Percentiles rank a stretch among this genome's conserved stretches.
These are phyloP conservation scores for Apogon hyalosoma DNA, from an alignment of 2,797 vertebrate genomes.

Conservation along the genomic window DNA sequence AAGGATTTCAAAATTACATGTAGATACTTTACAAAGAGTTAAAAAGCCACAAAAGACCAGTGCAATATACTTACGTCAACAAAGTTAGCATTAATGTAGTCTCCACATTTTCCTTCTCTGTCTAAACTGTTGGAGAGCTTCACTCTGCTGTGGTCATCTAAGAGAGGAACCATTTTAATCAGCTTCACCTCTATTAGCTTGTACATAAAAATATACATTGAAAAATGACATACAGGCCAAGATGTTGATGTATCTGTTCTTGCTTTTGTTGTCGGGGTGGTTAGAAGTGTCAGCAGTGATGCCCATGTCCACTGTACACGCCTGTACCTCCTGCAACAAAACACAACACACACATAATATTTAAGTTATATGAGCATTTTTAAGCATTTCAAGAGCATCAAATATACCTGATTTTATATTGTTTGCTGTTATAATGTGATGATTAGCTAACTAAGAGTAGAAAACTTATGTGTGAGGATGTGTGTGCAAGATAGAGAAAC, in stretches of 20 bases:
- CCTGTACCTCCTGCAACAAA: conserved; percentile 91
- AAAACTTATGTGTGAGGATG: neutral
- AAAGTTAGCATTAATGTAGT: conserved; percentile 98
- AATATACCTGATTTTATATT: neutral
- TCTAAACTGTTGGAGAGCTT: conserved; percentile 91
- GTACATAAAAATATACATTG: neutral
- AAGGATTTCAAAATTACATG: neutral
- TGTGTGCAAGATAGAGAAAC: neutral
- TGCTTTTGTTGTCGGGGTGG: conserved; percentile 96
- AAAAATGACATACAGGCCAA: conserved; percentile 89
- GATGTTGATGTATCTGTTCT: conserved; percentile 97
- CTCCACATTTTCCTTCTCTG: conserved; percentile 89
- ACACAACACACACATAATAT: conserved; percentile 7
- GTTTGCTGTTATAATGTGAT: neutral
- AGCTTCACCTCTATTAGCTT: neutral
- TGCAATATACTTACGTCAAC: conserved; percentile 89
- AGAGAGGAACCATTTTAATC: conserved; percentile 34
- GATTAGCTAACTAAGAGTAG: neutral
- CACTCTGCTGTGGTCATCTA: conserved; percentile 97
- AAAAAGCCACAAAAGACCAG: neutral
- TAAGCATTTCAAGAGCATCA: neutral
- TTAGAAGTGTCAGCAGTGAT: conserved; percentile 94
- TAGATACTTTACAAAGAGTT: too few relatives aligned
- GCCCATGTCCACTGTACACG: conserved; percentile 91
- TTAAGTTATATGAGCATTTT: neutral